Conservation (phyloP, 2,113 vertebrate genomes). For the Ceyx melanurus region DNA sequence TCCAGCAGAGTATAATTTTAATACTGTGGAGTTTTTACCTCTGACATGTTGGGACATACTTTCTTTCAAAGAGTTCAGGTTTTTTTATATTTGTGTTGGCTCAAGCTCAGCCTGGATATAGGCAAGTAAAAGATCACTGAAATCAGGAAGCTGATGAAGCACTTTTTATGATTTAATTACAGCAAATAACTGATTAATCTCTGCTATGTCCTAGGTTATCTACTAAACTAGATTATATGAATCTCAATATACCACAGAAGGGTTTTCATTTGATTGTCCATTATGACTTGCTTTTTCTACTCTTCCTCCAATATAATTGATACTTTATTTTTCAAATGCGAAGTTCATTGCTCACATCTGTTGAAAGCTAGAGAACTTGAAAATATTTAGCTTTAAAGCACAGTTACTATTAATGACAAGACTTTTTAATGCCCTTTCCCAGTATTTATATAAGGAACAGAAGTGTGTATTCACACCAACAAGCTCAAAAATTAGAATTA, state of each 20-base stretch:
- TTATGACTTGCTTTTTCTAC: constrained; percentile 53
- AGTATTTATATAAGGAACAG: neutral
- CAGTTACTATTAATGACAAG: neutral
- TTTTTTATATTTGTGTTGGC: neutral
- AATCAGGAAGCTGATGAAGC: neutral
- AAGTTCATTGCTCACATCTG: constrained; percentile 27
- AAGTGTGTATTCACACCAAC: constrained; percentile 46
- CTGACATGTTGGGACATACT: constrained; percentile 40
- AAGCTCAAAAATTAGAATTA: constrained; percentile 26
- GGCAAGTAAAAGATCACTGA: neutral
- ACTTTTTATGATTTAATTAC: constrained; percentile 26
- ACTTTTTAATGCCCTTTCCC: neutral
- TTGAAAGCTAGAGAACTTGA: constrained; percentile 16
- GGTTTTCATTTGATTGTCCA: constrained; percentile 33
- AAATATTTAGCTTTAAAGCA: constrained; percentile 35
- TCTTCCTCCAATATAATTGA: constrained; percentile 26
- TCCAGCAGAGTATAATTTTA: constrained; percentile 23
- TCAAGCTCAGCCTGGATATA: constrained; percentile 4
- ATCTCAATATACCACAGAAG: constrained; percentile 13
- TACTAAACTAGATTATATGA: constrained; percentile 30
- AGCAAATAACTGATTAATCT: constrained; percentile 58
- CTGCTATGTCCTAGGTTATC: constrained; percentile 45
- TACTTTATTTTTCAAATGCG: constrained; percentile 11
- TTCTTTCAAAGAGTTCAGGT: constrained; percentile 49
- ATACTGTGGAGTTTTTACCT: constrained; percentile 13